phyloP scores from a whole-genome alignment of 2,888 invertebrate genomes.

The Eremobia ochroleuca region DNA sequence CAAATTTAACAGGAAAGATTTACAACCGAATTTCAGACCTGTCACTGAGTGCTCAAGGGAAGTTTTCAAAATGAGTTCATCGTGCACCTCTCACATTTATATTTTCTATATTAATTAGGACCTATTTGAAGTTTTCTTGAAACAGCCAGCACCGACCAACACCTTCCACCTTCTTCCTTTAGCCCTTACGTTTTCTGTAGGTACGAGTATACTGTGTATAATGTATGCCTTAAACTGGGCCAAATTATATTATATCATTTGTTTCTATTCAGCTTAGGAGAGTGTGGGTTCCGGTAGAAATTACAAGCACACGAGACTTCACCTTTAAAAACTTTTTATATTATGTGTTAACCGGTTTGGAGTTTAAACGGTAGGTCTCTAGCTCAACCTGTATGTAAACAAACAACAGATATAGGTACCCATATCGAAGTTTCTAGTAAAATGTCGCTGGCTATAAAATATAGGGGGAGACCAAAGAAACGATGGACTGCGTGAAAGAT shows the following conservation, averaged over 20 bases:
- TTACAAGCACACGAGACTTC: too few relatives aligned
- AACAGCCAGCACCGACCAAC: neutral
- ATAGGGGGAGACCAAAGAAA: neutral
- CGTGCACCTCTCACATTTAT: neutral
- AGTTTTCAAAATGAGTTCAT: neutral
- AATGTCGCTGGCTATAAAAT: neutral
- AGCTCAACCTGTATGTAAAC: neutral
- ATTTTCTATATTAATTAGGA: neutral
- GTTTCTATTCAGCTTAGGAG: neutral
- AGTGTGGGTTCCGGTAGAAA: neutral
- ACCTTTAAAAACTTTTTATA: too few relatives aligned
- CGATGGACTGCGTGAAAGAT: neutral
- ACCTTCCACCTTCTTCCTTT: neutral
- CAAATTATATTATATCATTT: neutral
- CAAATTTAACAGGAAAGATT: too few relatives aligned
- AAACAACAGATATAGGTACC: neutral
- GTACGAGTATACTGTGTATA: neutral
- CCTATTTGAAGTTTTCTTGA: neutral
- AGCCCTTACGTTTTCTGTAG: neutral
- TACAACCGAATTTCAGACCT: neutral
- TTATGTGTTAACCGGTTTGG: neutral
- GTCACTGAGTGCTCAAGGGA: too few relatives aligned
- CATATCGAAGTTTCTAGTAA: too few relatives aligned
- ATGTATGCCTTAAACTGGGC: neutral
- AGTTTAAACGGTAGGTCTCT: neutral